These are phyloP conservation scores for Grapholita molesta DNA, from an alignment of 1,140 invertebrate species.

Conservation along the genomic window DNA sequence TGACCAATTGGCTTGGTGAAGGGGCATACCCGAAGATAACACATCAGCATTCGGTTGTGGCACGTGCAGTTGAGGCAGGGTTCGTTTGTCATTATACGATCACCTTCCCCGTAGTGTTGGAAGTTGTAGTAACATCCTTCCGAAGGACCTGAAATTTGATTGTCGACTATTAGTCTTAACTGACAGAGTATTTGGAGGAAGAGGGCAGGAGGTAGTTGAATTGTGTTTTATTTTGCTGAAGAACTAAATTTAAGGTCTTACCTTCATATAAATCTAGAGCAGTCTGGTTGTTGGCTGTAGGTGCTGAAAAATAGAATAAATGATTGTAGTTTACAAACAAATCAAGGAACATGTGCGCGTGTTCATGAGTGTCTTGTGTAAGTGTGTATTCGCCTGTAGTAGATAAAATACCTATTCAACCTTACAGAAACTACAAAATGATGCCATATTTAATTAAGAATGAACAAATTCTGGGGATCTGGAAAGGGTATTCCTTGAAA, in stretches of 20 bases:
- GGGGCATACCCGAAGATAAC: conserved; percentile 94
- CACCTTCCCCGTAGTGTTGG: conserved; percentile 94
- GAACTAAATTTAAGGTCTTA: conserved; percentile 25
- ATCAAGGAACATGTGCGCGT: background rate
- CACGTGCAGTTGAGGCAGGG: conserved; percentile 97
- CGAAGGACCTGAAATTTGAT: conserved; percentile 44
- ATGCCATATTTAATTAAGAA: too few species aligned
- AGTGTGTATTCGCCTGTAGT: too few species aligned
- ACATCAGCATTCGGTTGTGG: conserved; percentile 96
- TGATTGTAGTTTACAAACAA: background rate
- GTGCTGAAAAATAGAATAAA: conserved; percentile 56
- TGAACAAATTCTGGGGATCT: too few species aligned
- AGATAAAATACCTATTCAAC: too few species aligned
- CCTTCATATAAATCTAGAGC: conserved; percentile 62
- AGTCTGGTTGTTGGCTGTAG: conserved; percentile 60
- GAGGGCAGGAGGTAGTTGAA: background rate
- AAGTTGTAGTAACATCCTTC: conserved; percentile 96
- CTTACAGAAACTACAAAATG: too few species aligned
- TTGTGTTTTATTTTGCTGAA: background rate
- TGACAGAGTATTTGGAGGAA: background rate
- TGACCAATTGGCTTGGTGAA: conserved; percentile 95
- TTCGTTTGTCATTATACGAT: conserved; percentile 95
- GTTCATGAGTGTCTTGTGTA: too few species aligned
- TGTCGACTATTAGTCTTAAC: background rate
- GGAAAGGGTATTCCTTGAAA: too few species aligned